Evolutionary conservation across 1,140 invertebrate genomes (phyloP).

Genomic region (Solenopsis fugax): DNA sequence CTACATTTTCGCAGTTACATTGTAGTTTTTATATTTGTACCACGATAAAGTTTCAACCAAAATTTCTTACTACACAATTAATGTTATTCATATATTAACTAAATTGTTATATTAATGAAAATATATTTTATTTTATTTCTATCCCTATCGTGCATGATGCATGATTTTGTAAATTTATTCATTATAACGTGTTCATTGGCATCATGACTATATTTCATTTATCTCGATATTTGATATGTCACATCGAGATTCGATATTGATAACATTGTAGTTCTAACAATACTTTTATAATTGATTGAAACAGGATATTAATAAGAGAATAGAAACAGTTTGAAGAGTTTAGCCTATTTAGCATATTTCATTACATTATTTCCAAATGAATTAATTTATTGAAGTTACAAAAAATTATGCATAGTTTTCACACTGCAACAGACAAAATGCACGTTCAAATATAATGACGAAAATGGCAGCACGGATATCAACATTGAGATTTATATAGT

Average conservation of each 20-base stretch:
- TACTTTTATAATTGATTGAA: constrained; percentile 15
- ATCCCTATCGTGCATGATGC: neutral
- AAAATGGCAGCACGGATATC: neutral
- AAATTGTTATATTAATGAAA: neutral
- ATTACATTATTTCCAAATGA: constrained; percentile 34
- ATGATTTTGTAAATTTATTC: neutral
- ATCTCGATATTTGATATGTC: constrained; percentile 17
- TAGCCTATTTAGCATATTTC: no score
- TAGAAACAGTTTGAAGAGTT: neutral
- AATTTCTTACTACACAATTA: constrained; percentile 5
- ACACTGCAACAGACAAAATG: neutral
- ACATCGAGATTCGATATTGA: constrained; percentile 24
- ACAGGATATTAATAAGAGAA: constrained; percentile 27
- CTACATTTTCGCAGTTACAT: neutral
- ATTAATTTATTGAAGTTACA: neutral
- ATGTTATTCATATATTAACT: neutral
- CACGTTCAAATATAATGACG: neutral
- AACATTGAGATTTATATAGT: constrained; percentile 12
- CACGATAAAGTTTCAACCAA: neutral
- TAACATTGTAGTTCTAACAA: constrained; percentile 1
- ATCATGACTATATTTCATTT: constrained; percentile 6
- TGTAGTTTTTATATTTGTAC: neutral
- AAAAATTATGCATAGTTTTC: constrained; percentile 4
- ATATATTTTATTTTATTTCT: constrained; percentile 22
- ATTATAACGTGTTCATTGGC: neutral